Conservation (phyloP, 2,113 vertebrate species). For the Periophthalmodon schlosseri region DNA sequence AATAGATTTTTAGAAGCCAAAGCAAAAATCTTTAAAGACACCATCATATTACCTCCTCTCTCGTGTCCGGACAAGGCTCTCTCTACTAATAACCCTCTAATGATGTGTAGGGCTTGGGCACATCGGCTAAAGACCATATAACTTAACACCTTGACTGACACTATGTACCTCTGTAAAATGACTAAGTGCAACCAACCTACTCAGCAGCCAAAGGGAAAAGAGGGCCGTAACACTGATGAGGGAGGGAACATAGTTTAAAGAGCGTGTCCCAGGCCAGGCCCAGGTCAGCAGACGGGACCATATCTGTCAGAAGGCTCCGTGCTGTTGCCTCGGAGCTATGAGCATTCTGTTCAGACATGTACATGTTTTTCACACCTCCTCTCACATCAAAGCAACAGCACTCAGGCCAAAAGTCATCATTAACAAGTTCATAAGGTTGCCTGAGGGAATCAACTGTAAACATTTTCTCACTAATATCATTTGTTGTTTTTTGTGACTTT, state of each 20-base stretch:
- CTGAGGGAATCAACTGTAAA: too few species aligned
- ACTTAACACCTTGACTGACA: slow-evolving; percentile 61
- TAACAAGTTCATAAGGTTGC: neutral
- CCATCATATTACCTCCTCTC: slow-evolving; percentile 59
- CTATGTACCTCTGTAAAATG: slow-evolving; percentile 50
- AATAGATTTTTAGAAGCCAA: slow-evolving; percentile 47
- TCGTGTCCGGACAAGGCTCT: slow-evolving; percentile 62
- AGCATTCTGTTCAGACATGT: slow-evolving; percentile 58
- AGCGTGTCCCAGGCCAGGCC: slow-evolving; percentile 36
- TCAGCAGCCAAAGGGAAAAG: slow-evolving; percentile 45
- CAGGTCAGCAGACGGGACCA: slow-evolving; percentile 44
- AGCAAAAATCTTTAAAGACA: slow-evolving; percentile 52
- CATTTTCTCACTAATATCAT: too few species aligned
- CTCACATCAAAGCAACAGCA: slow-evolving; percentile 36
- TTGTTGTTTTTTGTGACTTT: too few species aligned
- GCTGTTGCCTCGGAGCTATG: slow-evolving; percentile 50
- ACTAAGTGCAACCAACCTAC: slow-evolving; percentile 32
- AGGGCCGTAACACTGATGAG: slow-evolving; percentile 10
- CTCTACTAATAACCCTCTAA: slow-evolving; percentile 60
- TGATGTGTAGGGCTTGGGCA: slow-evolving; percentile 54
- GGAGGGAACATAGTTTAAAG: slow-evolving; percentile 31
- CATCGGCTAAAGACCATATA: slow-evolving; percentile 52
- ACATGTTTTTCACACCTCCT: slow-evolving; percentile 40
- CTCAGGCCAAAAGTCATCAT: neutral
- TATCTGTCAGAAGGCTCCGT: slow-evolving; percentile 37